Percentiles rank a stretch among this genome's conserved stretches.
These are phyloP conservation scores for Marisa cornuarietis DNA, from an alignment of 1,140 invertebrate species.

Conservation along the genomic window DNA sequence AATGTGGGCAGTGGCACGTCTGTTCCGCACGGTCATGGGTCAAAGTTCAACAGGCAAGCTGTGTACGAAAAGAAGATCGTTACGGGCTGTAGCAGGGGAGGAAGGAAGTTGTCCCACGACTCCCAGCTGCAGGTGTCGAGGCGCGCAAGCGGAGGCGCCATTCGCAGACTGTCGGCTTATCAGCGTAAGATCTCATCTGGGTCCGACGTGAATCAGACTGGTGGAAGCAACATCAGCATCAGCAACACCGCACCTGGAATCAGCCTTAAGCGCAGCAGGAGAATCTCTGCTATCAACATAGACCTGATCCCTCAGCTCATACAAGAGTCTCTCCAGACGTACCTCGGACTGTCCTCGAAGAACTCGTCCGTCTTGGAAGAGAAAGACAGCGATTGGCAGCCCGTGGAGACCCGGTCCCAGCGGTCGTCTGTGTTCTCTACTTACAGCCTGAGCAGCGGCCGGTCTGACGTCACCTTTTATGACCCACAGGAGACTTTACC, in stretches of 20 bases:
- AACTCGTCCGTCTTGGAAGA: neutral
- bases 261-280: constrained; percentile 20
- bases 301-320: constrained; percentile 24
- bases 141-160: neutral
- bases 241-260: neutral
- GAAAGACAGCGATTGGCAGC: neutral
- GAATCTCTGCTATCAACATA: constrained; percentile 26
- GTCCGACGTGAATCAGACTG: constrained; percentile 14
- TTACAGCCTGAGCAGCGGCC: too few relatives aligned
- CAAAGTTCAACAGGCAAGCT: neutral
- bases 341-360: neutral
- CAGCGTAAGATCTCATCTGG: constrained; percentile 11
- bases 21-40: neutral
- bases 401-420: neutral
- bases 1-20: neutral
- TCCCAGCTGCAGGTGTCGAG: too few relatives aligned
- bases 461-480: too few relatives aligned
- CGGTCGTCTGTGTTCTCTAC: too few relatives aligned
- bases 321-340: constrained; percentile 9
- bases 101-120: too few relatives aligned
- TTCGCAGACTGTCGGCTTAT: constrained; percentile 1
- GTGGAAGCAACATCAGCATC: too few relatives aligned
- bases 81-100: too few relatives aligned
- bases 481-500: too few relatives aligned
- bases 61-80: too few relatives aligned